Percentiles rank a stretch among this genome's conserved stretches.
phyloP scores from a whole-genome alignment of 2,113 vertebrate species.

The Megalops atlanticus region DNA sequence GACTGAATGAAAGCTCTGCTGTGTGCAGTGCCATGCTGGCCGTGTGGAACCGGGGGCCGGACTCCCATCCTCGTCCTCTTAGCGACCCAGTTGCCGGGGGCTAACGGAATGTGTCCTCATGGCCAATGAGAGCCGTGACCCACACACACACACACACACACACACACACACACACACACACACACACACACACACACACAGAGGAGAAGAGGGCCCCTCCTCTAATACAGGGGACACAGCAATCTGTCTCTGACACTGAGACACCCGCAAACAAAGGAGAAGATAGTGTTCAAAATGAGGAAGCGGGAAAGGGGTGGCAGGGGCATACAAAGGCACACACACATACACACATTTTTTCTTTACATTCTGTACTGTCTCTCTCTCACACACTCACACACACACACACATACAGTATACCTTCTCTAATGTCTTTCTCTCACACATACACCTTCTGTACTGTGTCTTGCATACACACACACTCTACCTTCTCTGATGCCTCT shows the following conservation, averaged over 20 bases:
- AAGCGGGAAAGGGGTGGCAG: slow-evolving; percentile 26
- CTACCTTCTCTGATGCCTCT: no score
- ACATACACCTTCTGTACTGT: no score
- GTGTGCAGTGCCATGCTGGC: not conserved
- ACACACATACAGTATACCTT: slow-evolving; percentile 2
- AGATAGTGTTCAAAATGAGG: slow-evolving; percentile 1
- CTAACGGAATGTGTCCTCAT: slow-evolving; percentile 20
- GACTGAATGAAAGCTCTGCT: not conserved
- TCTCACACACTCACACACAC: not conserved
- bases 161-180: not conserved
- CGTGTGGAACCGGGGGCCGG: not conserved
- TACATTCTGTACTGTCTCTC: no score
- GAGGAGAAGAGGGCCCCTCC: no score
- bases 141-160: slow-evolving; percentile 34
- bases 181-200: not conserved
- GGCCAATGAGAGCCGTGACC: slow-evolving; percentile 12
- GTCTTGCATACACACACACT: slow-evolving; percentile 9
- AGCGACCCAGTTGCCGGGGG: slow-evolving; percentile 10
- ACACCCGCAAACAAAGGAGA: slow-evolving; percentile 57
- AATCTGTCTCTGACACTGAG: slow-evolving; percentile 69
- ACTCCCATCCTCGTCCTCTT: not conserved
- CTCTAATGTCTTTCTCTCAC: slow-evolving; percentile 16
- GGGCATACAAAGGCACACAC: not conserved
- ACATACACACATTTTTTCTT: slow-evolving; percentile 6
- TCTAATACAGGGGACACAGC: slow-evolving; percentile 50